Evolutionary conservation across 2,888 invertebrate genomes (phyloP).

Genomic region (Drosophila cracens): DNA sequence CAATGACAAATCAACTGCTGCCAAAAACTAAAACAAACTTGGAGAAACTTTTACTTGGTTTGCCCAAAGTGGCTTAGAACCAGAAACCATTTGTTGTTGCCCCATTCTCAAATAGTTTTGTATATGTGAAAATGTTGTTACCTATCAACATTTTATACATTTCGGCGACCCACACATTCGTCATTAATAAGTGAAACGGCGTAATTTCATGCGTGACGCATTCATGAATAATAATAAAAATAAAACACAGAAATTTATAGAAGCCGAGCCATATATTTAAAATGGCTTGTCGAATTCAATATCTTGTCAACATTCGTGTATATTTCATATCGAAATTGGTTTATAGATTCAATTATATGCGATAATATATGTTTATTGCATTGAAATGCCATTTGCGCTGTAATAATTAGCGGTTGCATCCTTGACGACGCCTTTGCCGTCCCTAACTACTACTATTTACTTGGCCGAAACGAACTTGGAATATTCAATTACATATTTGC

Average conservation of each 20-base stretch:
- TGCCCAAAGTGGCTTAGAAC: not conserved
- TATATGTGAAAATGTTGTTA: not conserved
- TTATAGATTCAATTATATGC: not conserved
- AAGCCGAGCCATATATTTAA: not conserved
- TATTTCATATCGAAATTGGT: not conserved
- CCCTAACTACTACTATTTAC: slow-evolving; percentile 26
- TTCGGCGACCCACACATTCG: slow-evolving; percentile 1
- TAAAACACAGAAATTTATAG: not conserved
- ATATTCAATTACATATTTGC: slow-evolving; percentile 58
- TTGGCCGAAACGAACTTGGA: slow-evolving; percentile 42
- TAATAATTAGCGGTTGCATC: slow-evolving; percentile 8
- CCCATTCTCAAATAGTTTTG: not conserved
- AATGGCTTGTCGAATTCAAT: not conserved
- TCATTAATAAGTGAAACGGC: slow-evolving; percentile 35
- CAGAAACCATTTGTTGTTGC: not conserved
- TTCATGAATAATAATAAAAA: slow-evolving; percentile 21
- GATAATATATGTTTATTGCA: not conserved
- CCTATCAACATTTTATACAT: not conserved
- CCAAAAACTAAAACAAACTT: not conserved
- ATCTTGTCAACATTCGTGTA: not conserved
- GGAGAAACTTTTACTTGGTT: not conserved
- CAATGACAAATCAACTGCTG: not conserved
- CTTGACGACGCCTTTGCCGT: slow-evolving; percentile 25
- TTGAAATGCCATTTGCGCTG: not conserved
- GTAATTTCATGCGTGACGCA: slow-evolving; percentile 38